phyloP scores from a whole-genome alignment of 2,113 vertebrate genomes.

The Calypte anna region DNA sequence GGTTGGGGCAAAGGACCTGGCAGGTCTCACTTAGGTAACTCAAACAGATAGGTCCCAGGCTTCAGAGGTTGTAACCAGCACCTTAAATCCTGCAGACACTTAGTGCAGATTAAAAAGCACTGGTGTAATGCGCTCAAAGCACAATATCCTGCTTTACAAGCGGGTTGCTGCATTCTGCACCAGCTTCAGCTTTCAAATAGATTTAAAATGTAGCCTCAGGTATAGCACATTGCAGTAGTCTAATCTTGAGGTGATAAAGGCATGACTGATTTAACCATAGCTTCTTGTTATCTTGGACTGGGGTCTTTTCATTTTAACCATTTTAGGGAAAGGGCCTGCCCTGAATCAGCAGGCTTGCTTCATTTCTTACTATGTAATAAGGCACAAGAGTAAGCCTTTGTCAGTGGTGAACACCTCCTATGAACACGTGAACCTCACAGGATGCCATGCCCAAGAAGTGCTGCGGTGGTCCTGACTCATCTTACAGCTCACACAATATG shows the following conservation, averaged over 20 bases:
- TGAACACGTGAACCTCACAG: background rate
- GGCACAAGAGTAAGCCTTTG: background rate
- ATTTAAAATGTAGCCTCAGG: slow-evolving; percentile 72
- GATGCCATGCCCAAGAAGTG: background rate
- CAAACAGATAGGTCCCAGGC: background rate
- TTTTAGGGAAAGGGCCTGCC: slow-evolving; percentile 63
- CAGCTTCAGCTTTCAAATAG: slow-evolving; percentile 68
- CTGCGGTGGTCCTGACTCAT: background rate
- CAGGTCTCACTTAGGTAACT: background rate
- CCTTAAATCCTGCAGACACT: slow-evolving; percentile 31
- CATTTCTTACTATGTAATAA: background rate
- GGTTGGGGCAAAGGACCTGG: background rate
- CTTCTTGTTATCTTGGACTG: slow-evolving; percentile 60
- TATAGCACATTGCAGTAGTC: slow-evolving; percentile 57
- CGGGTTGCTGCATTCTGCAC: slow-evolving; percentile 34
- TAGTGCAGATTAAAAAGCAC: slow-evolving; percentile 36
- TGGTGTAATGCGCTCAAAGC: slow-evolving; percentile 36
- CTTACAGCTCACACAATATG: background rate
- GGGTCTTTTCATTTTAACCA: slow-evolving; percentile 69
- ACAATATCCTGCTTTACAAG: slow-evolving; percentile 47
- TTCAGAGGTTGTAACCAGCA: slow-evolving; percentile 19
- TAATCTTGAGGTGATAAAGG: slow-evolving; percentile 73
- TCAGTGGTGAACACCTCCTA: background rate
- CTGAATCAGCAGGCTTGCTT: slow-evolving; percentile 31
- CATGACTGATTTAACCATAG: slow-evolving; percentile 70